Evolutionary conservation across 1,140 invertebrate species (phyloP).

Genomic region (Bombus confusus): DNA sequence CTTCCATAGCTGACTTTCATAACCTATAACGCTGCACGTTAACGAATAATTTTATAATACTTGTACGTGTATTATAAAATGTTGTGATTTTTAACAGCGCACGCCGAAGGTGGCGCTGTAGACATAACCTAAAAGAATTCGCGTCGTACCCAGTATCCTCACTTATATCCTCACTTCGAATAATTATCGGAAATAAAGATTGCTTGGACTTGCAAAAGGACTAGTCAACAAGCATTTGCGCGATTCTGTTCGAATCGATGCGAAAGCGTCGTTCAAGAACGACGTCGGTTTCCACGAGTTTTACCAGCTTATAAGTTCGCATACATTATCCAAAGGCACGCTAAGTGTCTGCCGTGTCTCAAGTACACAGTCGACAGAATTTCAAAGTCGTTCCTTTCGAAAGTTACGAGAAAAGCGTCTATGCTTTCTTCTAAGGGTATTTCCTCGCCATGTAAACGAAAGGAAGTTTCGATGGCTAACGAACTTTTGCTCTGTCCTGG

Average conservation of each 20-base stretch:
- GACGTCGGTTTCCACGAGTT: background rate
- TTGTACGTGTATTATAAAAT: no score
- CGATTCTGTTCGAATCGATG: background rate
- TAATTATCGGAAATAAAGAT: background rate
- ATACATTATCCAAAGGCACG: conserved; percentile 5
- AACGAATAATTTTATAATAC: no score
- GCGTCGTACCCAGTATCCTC: no score
- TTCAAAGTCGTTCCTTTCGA: background rate
- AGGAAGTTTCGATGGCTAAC: background rate
- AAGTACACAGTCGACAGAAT: background rate
- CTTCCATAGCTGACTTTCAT: no score
- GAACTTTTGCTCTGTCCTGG: background rate
- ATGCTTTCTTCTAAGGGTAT: background rate
- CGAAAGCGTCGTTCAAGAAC: background rate
- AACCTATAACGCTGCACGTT: no score
- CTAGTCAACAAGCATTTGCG: background rate
- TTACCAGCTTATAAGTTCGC: background rate
- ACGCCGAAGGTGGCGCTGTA: no score
- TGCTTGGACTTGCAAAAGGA: background rate
- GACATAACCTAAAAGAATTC: no score
- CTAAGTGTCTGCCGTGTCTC: background rate
- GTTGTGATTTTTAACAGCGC: no score
- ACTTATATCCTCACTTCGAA: background rate
- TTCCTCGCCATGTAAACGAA: background rate
- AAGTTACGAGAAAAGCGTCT: background rate